Evolutionary conservation across 1,140 invertebrate genomes (phyloP), one percentile per base, ranked within the genome.

Genomic region (Diorhabda sublineata): DNA sequence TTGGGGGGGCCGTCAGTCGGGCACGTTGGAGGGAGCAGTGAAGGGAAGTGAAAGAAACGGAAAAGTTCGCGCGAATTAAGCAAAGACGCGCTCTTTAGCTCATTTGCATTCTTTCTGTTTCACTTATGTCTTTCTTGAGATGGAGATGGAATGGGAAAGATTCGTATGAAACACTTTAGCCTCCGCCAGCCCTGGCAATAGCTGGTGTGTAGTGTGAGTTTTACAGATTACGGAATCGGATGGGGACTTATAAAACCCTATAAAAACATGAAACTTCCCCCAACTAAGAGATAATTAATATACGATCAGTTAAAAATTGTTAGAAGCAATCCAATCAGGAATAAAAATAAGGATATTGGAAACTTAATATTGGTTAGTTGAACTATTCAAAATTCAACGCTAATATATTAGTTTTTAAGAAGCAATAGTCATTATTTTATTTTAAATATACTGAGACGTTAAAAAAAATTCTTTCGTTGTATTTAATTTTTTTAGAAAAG

Each of bases 21-120:
- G 42, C 66, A 45, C 70, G 56, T 52, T 62, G 47, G 47, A n/a
- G 47, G 47, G 6, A 52, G 47, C 47, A 8, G 6, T n/a, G n/a
- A 52, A 52, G 69, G 64, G 66, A 69, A 64, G 61, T 69, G 74
- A 80, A 78, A 80, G 78, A 80, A 78, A 77, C 74, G 77, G 78
- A 80, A 78, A 77, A 79, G 77, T 79, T 76, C 78, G 77, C 78
- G 78, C 75, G 78, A 79, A 79, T 79, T 79, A 79, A 79, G 78
- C 75, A 78, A 76, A 79, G 78, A 78, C 78, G 73, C 74, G 74
- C 77, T 79, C 76, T 78, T 77, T 75, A 75, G 72, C 74, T 77
- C 76, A 79, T 79, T 79, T 78, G 75, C 76, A 79, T 79, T 78
- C 76, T 77, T 79, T 79, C 76, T 77, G 74, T 77, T 77, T 76